Conservation (phyloP, 2,113 vertebrate species). For the Agapornis roseicollis region DNA sequence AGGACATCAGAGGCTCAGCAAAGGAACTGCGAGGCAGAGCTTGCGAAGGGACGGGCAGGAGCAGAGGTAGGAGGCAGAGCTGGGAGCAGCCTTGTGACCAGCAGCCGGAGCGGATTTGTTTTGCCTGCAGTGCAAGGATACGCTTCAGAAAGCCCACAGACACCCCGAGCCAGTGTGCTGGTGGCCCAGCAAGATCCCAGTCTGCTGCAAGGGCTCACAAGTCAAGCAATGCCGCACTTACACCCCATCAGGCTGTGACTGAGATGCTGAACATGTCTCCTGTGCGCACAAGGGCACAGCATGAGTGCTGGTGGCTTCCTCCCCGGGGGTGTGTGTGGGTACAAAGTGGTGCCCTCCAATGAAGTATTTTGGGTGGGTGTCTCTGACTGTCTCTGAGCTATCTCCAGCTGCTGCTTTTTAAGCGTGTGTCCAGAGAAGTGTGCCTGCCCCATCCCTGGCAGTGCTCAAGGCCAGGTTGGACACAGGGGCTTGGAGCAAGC, state of each 20-base stretch:
- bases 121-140: background rate
- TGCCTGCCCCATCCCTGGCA: background rate
- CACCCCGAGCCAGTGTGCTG: background rate
- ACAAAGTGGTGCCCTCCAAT: background rate
- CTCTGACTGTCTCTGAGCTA: background rate
- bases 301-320: background rate
- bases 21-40: background rate
- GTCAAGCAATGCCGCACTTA: accelerated
- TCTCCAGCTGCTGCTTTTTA: background rate
- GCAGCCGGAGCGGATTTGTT: background rate
- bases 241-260: background rate
- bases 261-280: accelerated
- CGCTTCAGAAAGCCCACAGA: accelerated
- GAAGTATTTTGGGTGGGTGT: background rate
- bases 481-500: background rate
- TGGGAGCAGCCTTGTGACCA: background rate
- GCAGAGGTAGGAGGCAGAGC: background rate
- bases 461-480: background rate
- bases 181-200: background rate
- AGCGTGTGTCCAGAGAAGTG: background rate
- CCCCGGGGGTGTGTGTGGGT: background rate
- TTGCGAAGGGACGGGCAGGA: background rate
- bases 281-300: background rate
- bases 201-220: background rate
- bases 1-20: background rate